Evolutionary conservation across 2,888 invertebrate species (phyloP), one percentile per base, ranked within the genome.

Genomic region (Acronicta aceris): DNA sequence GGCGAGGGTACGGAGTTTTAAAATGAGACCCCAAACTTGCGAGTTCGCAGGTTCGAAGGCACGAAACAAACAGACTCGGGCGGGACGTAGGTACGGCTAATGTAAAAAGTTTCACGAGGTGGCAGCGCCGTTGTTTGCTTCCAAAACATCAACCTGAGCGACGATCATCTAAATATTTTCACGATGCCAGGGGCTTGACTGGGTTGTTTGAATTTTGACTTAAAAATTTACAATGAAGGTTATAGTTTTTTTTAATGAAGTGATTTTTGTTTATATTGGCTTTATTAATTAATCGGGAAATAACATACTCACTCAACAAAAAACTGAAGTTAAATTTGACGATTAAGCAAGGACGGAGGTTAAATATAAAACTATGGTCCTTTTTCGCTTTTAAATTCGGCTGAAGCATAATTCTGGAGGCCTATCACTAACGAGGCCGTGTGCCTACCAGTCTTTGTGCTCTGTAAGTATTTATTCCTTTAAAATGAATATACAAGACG

Each of bases 401-500:
- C 40, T 46, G 60, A 43, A 54, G 30, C 58, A 57, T 48, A 66
- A 67, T 67, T 68, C 58, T 54, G 54, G 63, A 65, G 60, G 61
- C 69, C 60, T 65, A 61, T 59, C 42, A 63, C 81, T 87, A 89
- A 90, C 85, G 86, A 87, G 83, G 75, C 76, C 76, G 72, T 61
- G 71, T 76, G 74, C 81, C 74, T 67, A 69, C 78, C 68, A 76
- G 73, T 74, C 81, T 81, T 81, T 81, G 81, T 81, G 79, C 81
- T 74, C 81, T 76, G 86, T 78, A 71, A 79, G 79, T 90, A 91
- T 90, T 91, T 91, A 90, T 91, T 89, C 86, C 87, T 89, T 83
- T 89, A 87, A 91, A 92, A 92, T 92, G 88, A 91, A 92, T 91
- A 89, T 89, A 90, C 90, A 92, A 90, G 91, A 87, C 84, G 86